A percentile compares a stretch with the other conserved stretches of the same genome.
These are phyloP conservation scores for Cheilosia scutellata DNA, from an alignment of 2,888 invertebrate species.

Conservation along the genomic window DNA sequence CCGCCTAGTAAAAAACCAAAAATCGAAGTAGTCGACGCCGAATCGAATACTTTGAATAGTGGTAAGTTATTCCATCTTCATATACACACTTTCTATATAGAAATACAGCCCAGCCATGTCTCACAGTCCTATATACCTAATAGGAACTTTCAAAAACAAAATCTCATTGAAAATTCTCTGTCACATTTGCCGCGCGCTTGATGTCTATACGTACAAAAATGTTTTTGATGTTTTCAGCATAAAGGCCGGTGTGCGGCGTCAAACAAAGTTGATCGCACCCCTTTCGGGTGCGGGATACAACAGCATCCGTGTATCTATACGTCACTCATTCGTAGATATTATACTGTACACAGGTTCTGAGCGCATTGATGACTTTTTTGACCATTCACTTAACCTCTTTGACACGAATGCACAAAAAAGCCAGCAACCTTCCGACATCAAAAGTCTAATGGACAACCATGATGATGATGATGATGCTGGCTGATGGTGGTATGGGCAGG, in stretches of 20 bases:
- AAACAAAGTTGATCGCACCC: slow-evolving; percentile 74
- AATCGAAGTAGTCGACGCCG: slow-evolving; percentile 93
- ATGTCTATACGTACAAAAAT: slow-evolving; percentile 70
- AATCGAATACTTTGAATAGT: slow-evolving; percentile 95
- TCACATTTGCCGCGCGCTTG: slow-evolving; percentile 52
- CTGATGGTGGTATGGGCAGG: slow-evolving; percentile 33
- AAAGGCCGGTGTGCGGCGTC: slow-evolving; percentile 45
- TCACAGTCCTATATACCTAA: background rate
- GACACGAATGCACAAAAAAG: slow-evolving; percentile 65
- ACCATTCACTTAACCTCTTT: slow-evolving; percentile 78
- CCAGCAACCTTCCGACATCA: slow-evolving; percentile 65
- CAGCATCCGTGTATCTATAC: slow-evolving; percentile 29
- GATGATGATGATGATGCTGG: slow-evolving; percentile 58
- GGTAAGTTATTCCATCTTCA: slow-evolving; percentile 86
- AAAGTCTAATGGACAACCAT: slow-evolving; percentile 71
- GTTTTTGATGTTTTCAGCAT: slow-evolving; percentile 77
- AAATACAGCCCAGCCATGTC: background rate
- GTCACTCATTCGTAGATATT: slow-evolving; percentile 59
- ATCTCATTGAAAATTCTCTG: slow-evolving; percentile 73
- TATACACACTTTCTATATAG: slow-evolving; percentile 4
- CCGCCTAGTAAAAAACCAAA: slow-evolving; percentile 88
- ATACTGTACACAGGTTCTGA: slow-evolving; percentile 43
- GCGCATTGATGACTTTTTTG: slow-evolving; percentile 76
- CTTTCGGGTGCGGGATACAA: slow-evolving; percentile 64
- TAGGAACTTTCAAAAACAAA: slow-evolving; percentile 36